These are phyloP conservation scores for Strigamia maritima DNA, from an alignment of 2,888 invertebrate genomes.

Conservation along the genomic window DNA sequence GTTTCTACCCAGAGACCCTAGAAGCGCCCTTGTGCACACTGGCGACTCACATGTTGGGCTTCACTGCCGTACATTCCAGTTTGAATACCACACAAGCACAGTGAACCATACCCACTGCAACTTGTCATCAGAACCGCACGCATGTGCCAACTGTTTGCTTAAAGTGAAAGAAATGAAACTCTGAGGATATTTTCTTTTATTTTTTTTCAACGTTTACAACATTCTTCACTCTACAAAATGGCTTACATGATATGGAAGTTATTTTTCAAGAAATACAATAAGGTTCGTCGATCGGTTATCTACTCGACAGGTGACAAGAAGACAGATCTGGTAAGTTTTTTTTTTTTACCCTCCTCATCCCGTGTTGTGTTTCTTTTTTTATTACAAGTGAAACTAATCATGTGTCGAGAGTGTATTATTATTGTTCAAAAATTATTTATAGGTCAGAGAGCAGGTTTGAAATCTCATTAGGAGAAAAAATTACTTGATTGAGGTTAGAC, in stretches of 20 bases:
- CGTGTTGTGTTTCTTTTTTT: neutral
- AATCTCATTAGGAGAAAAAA: neutral
- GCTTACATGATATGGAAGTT: slow-evolving; percentile 11
- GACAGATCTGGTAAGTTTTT: slow-evolving; percentile 6
- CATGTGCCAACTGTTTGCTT: neutral
- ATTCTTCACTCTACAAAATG: neutral
- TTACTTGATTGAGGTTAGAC: slow-evolving; percentile 8
- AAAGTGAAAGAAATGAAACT: slow-evolving; percentile 2
- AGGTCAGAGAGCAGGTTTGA: slow-evolving; percentile 23
- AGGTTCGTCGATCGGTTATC: slow-evolving; percentile 8
- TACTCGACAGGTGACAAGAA: slow-evolving; percentile 17
- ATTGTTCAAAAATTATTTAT: slow-evolving; percentile 3
- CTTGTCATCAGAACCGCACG: slow-evolving; percentile 15
- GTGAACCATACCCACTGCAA: slow-evolving; percentile 17
- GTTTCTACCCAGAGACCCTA: slow-evolving; percentile 1
- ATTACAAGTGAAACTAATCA: neutral
- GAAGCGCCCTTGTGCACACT: neutral
- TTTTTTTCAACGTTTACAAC: neutral
- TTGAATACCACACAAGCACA: slow-evolving; percentile 27
- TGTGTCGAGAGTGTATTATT: neutral
- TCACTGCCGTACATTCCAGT: neutral
- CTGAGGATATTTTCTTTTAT: slow-evolving; percentile 18
- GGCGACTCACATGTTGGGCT: neutral
- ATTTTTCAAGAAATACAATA: slow-evolving; percentile 2
- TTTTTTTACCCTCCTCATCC: neutral